Conservation (phyloP, 2,797 vertebrate genomes). For the Tragelaphus eurycerus region DNA sequence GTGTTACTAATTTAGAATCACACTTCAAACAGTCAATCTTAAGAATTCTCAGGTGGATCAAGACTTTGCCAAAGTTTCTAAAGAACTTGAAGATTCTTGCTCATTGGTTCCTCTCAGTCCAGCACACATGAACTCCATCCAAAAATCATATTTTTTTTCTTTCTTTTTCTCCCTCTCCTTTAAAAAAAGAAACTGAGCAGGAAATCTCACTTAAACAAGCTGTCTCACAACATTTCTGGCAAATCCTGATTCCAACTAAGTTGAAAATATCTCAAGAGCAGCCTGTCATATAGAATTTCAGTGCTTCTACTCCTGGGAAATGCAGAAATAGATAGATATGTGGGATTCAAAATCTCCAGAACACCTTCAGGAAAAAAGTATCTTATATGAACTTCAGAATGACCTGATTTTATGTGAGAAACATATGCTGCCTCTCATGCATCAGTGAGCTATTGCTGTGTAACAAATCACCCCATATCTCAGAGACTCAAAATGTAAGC, state of each 20-base stretch:
- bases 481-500: not conserved
- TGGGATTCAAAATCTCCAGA: constrained; percentile 64
- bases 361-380: constrained; percentile 62
- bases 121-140: constrained; percentile 60
- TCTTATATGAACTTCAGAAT: constrained; percentile 56
- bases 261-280: constrained; percentile 79
- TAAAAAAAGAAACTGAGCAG: constrained; percentile 76
- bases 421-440: constrained; percentile 40
- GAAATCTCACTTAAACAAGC: constrained; percentile 81
- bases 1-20: constrained; percentile 55
- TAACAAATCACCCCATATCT: constrained; percentile 53
- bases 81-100: constrained; percentile 21
- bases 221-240: constrained; percentile 80
- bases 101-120: constrained; percentile 36
- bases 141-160: constrained; percentile 69
- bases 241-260: constrained; percentile 75
- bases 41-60: constrained; percentile 43
- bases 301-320: constrained; percentile 67
- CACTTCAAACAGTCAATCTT: constrained; percentile 32
- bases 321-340: constrained; percentile 75
- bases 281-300: constrained; percentile 74
- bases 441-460: constrained; percentile 69
- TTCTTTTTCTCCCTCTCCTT: constrained; percentile 52
- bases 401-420: constrained; percentile 38
- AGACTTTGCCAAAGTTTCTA: constrained; percentile 58